A percentile compares a stretch with the other conserved stretches of the same genome.
phyloP scores from a whole-genome alignment of 2,888 invertebrate species.

The Galeopsomyia nigrocyanea region DNA sequence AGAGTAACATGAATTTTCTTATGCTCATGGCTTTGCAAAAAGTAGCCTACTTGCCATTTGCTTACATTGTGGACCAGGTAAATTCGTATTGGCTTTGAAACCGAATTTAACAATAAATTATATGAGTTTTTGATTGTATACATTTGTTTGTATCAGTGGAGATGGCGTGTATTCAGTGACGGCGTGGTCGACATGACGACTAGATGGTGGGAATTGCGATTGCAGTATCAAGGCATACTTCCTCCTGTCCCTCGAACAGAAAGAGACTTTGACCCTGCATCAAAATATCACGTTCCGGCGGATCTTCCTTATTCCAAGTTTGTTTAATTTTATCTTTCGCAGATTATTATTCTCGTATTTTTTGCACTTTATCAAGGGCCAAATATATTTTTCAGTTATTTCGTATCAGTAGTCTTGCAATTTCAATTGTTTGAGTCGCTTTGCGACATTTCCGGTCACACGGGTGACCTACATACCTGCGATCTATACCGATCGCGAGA shows the following conservation, averaged over 20 bases:
- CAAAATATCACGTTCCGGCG: slow-evolving; percentile 86
- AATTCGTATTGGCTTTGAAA: not conserved
- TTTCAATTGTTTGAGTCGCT: slow-evolving; percentile 88
- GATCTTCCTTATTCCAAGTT: slow-evolving; percentile 74
- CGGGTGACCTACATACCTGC: slow-evolving; percentile 83
- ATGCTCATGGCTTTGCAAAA: slow-evolving; percentile 85
- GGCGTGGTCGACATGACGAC: slow-evolving; percentile 80
- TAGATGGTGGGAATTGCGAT: slow-evolving; percentile 82
- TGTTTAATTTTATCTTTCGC: slow-evolving; percentile 17
- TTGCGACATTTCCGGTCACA: slow-evolving; percentile 80
- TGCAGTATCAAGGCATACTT: slow-evolving; percentile 80
- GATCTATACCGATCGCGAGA: slow-evolving; percentile 85
- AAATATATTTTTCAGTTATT: slow-evolving; percentile 77
- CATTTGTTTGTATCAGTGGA: slow-evolving; percentile 74
- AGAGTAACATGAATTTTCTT: slow-evolving; percentile 83
- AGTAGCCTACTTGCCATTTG: slow-evolving; percentile 83
- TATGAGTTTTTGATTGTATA: no score
- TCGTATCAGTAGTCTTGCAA: slow-evolving; percentile 84
- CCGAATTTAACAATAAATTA: no score
- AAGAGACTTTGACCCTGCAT: slow-evolving; percentile 85
- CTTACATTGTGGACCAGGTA: slow-evolving; percentile 84
- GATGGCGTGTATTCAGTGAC: slow-evolving; percentile 84
- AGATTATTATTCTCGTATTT: not conserved
- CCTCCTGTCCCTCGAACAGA: slow-evolving; percentile 80
- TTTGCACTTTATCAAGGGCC: not conserved